phyloP scores from a whole-genome alignment of 2,113 vertebrate genomes.

The Leptocoma aspasia region DNA sequence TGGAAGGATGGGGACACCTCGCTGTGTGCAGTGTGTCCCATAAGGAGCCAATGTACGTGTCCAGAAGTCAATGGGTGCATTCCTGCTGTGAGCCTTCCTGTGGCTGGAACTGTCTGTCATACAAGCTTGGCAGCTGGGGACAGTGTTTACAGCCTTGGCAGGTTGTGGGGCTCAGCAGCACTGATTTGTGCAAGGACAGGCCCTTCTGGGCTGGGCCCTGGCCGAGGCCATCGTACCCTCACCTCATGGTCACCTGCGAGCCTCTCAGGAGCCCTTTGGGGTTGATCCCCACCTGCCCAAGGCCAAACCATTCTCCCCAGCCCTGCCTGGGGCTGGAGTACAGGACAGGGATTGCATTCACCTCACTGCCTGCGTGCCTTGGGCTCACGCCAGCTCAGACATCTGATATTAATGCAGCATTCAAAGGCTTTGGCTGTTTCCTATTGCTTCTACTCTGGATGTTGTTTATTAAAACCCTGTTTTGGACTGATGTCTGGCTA shows the following conservation, averaged over 20 bases:
- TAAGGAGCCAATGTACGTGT: rapidly evolving
- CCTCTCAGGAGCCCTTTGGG: rapidly evolving
- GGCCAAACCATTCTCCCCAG: neutral
- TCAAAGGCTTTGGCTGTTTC: neutral
- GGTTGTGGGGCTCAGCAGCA: rapidly evolving
- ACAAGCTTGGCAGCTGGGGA: neutral
- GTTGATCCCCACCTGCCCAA: rapidly evolving
- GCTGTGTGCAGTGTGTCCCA: rapidly evolving
- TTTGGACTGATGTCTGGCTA: neutral
- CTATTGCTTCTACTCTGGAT: neutral
- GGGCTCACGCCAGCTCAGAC: rapidly evolving
- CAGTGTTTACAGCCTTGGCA: neutral
- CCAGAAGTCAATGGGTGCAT: rapidly evolving
- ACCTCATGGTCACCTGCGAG: rapidly evolving
- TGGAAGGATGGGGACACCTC: too few species aligned
- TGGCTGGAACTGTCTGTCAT: neutral
- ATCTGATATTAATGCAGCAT: neutral
- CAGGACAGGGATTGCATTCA: neutral
- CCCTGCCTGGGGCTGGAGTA: neutral
- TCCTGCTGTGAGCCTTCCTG: neutral
- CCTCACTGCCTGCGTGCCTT: rapidly evolving
- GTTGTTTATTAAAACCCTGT: neutral
- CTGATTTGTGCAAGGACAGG: neutral
- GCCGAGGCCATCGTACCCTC: rapidly evolving
- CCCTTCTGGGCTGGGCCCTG: neutral